These are phyloP conservation scores for Siphamia tubifer DNA, from an alignment of 2,113 vertebrate species.

Conservation along the genomic window DNA sequence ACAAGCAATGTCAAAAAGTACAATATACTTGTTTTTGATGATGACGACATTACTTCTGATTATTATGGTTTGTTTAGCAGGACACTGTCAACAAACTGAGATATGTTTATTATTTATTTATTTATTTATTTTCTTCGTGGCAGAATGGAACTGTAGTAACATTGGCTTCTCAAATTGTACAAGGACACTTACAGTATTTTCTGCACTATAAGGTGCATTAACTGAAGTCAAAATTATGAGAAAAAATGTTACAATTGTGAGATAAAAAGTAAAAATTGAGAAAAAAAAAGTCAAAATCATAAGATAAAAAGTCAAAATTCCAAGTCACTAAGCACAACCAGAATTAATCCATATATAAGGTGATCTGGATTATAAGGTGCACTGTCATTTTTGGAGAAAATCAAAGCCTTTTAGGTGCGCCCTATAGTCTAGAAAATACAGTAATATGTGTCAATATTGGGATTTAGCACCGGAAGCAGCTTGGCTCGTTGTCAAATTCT, in stretches of 20 bases:
- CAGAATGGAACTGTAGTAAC: constrained; percentile 11
- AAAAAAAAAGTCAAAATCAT: too few species aligned
- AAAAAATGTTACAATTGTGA: too few species aligned
- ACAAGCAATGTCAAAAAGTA: constrained; percentile 9
- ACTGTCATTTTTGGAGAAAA: too few species aligned
- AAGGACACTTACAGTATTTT: background rate
- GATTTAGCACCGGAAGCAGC: constrained; percentile 4
- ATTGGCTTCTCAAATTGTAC: background rate
- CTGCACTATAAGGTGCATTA: too few species aligned
- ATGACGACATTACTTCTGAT: constrained; percentile 10
- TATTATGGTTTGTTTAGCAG: constrained; percentile 12
- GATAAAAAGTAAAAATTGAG: too few species aligned
- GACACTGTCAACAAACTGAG: constrained; percentile 19
- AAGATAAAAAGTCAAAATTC: too few species aligned
- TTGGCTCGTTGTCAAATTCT: constrained; percentile 1
- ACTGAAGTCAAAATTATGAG: too few species aligned
- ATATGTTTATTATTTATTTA: background rate
- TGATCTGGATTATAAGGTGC: too few species aligned
- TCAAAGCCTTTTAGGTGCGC: background rate
- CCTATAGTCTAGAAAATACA: too few species aligned
- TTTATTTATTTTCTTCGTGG: too few species aligned
- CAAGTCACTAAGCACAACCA: too few species aligned
- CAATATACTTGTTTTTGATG: constrained; percentile 13
- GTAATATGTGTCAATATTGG: fast-evolving
- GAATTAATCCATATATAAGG: too few species aligned